Percentiles rank a stretch among this genome's conserved stretches.
These are phyloP conservation scores for Paradoxurus hermaphroditus DNA, from an alignment of 2,113 vertebrate genomes.

Conservation along the genomic window DNA sequence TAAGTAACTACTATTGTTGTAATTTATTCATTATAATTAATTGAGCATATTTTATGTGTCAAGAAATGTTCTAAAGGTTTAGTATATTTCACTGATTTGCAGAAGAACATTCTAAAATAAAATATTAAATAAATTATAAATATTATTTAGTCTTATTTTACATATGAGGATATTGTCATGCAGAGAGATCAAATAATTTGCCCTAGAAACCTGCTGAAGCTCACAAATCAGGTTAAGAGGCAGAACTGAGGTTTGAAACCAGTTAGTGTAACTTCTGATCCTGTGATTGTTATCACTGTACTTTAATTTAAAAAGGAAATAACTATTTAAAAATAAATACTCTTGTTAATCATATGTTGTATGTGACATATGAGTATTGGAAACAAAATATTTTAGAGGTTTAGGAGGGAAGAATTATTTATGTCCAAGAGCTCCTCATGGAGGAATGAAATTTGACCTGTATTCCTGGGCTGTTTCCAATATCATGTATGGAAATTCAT, in stretches of 20 bases:
- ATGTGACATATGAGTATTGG: not conserved
- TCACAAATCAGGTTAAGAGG: not conserved
- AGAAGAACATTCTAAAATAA: not conserved
- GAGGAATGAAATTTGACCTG: constrained; percentile 7
- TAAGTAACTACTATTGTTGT: not conserved
- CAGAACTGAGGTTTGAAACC: not conserved
- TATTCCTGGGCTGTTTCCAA: not conserved
- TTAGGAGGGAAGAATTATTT: not conserved
- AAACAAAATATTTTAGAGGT: constrained; percentile 13
- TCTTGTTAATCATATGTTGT: not conserved
- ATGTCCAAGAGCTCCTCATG: not conserved
- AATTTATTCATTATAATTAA: not conserved
- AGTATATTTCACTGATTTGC: not conserved
- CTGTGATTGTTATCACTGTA: not conserved
- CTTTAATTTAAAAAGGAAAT: not conserved
- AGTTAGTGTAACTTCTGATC: not conserved
- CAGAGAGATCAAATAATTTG: not conserved
- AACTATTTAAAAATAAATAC: not conserved
- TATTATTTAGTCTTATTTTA: not conserved
- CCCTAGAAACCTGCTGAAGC: not conserved
- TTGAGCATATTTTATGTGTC: not conserved
- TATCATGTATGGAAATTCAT: not conserved
- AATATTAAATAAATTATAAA: not conserved
- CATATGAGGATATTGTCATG: not conserved
- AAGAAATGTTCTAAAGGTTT: not conserved